Conservation (phyloP, 2,113 vertebrate species). For the Nerophis lumbriciformis region DNA sequence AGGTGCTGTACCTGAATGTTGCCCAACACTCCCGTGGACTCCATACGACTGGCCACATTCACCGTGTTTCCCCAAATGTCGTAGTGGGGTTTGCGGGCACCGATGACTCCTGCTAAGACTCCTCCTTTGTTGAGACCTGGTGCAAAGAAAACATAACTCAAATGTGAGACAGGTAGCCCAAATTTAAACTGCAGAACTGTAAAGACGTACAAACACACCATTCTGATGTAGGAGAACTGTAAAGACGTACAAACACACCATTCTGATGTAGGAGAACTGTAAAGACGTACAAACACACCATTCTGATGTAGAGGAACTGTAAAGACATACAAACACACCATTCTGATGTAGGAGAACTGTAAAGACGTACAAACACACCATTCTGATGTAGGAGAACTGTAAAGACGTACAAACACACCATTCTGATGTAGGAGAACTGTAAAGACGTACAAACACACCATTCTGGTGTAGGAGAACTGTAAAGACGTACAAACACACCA, state of each 20-base stretch:
- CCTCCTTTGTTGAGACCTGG: conserved; percentile 92
- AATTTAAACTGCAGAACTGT: background rate
- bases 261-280: background rate
- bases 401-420: conserved; percentile 57
- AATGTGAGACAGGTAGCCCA: background rate
- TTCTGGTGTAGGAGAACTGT: background rate
- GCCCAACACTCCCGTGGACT: conserved; percentile 92
- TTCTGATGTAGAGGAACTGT: background rate
- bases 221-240: background rate
- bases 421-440: background rate
- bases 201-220: background rate
- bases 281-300: conserved; percentile 57
- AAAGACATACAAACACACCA: conserved; percentile 57
- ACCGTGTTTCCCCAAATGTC: conserved; percentile 98
- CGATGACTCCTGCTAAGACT: conserved; percentile 90
- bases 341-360: background rate
- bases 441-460: conserved; percentile 57
- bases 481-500: conserved; percentile 57
- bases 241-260: conserved; percentile 70
- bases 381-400: background rate
- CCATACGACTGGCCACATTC: conserved; percentile 96
- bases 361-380: conserved; percentile 57
- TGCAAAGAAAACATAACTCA: background rate
- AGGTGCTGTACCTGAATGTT: conserved; percentile 83
- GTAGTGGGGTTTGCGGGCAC: conserved; percentile 91